phyloP scores from a whole-genome alignment of 2,797 vertebrate genomes.

The Myiotriccus ornatus region DNA sequence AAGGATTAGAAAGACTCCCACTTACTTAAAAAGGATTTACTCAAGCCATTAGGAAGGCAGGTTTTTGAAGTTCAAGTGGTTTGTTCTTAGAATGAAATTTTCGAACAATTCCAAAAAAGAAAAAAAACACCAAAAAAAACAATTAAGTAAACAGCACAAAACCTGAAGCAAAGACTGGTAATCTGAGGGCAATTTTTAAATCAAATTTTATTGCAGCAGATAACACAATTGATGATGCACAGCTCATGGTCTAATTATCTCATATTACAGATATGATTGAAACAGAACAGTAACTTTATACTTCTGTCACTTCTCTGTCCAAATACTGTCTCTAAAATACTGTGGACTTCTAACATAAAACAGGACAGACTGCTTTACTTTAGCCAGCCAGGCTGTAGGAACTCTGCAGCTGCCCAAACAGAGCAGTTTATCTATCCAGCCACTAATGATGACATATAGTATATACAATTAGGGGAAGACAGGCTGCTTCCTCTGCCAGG shows the following conservation, averaged over 20 bases:
- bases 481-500: neutral
- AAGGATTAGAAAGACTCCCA: neutral
- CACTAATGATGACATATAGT: neutral
- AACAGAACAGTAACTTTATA: conserved; percentile 44
- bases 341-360: neutral
- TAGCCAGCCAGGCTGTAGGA: neutral
- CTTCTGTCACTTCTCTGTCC: conserved; percentile 25
- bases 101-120: neutral
- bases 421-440: neutral
- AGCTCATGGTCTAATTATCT: conserved; percentile 49
- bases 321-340: conserved; percentile 1
- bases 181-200: conserved; percentile 41
- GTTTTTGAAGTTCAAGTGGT: neutral
- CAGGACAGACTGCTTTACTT: neutral
- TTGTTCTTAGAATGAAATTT: neutral
- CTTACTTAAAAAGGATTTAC: neutral
- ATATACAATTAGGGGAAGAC: neutral
- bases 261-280: conserved; percentile 55
- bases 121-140: neutral
- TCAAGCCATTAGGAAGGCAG: neutral
- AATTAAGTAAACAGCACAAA: conserved; percentile 24
- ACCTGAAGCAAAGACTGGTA: neutral
- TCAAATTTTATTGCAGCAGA: conserved; percentile 60
- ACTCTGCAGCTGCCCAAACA: neutral
- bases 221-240: conserved; percentile 38